Evolutionary conservation across 2,797 vertebrate species (phyloP).

Genomic region (Peromyscus aztecus): DNA sequence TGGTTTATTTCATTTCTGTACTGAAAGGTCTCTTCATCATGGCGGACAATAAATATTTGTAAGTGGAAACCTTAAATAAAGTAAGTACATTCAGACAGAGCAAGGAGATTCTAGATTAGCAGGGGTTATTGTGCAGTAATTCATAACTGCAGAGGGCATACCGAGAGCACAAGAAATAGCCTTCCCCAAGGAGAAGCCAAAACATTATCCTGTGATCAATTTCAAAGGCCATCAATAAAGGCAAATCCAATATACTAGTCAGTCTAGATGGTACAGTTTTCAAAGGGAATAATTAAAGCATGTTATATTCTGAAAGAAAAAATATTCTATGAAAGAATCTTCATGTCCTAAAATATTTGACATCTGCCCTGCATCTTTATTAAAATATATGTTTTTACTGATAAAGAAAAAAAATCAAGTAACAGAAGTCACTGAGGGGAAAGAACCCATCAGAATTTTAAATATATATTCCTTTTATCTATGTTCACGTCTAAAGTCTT

Average conservation of each 20-base stretch:
- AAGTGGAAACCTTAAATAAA: neutral
- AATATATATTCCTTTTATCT: conserved; percentile 18
- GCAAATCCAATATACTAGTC: neutral
- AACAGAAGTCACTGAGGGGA: conserved; percentile 43
- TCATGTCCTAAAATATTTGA: conserved; percentile 56
- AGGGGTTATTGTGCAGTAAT: neutral
- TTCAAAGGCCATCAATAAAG: conserved; percentile 4
- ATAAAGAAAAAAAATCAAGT: conserved; percentile 55
- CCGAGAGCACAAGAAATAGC: neutral
- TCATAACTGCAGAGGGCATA: neutral
- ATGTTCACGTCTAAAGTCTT: conserved; percentile 35
- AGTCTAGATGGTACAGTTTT: neutral
- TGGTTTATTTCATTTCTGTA: conserved; percentile 31
- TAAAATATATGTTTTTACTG: conserved; percentile 56
- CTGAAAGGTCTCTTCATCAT: neutral
- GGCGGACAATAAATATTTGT: neutral
- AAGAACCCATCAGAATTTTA: conserved; percentile 45
- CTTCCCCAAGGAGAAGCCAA: neutral
- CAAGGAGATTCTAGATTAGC: neutral
- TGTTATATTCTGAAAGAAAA: conserved; percentile 26
- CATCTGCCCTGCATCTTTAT: neutral
- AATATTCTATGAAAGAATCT: conserved; percentile 39
- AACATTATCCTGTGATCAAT: neutral
- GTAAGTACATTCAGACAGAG: conserved; percentile 22
- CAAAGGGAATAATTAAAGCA: conserved; percentile 13